Conservation (phyloP, 2,888 invertebrate species). For the Noctua pronuba region DNA sequence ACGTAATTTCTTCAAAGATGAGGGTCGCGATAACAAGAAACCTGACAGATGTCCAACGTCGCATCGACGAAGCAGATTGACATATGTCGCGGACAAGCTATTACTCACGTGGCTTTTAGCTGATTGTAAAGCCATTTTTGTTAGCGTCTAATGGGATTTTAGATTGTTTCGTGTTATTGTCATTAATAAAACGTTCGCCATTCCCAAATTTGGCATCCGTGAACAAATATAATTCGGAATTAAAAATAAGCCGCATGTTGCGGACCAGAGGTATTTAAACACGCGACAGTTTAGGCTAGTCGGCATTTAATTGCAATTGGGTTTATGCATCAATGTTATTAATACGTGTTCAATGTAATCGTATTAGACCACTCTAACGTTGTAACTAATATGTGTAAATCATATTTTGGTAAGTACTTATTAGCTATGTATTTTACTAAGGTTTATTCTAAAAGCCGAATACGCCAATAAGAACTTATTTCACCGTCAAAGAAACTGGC, state of each 20-base stretch:
- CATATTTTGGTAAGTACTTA: conserved; percentile 1
- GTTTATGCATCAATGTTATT: conserved; percentile 23
- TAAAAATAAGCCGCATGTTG: background rate
- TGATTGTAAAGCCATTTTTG: conserved; percentile 62
- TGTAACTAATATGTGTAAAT: background rate
- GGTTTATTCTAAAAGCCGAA: conserved; percentile 42
- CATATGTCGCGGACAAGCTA: conserved; percentile 73
- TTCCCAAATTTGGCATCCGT: background rate
- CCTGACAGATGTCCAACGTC: conserved; percentile 81
- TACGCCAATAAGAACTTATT: conserved; percentile 55
- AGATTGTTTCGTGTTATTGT: background rate
- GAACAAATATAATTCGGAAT: background rate
- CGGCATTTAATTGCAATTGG: background rate
- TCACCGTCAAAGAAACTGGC: conserved; percentile 49
- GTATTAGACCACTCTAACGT: conserved; percentile 4
- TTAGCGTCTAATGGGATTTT: background rate
- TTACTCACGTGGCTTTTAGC: conserved; percentile 64
- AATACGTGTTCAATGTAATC: conserved; percentile 20
- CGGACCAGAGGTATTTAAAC: conserved; percentile 15
- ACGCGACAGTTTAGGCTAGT: background rate
- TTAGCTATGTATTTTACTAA: conserved; percentile 5
- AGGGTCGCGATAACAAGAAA: conserved; percentile 85
- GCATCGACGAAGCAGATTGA: conserved; percentile 78
- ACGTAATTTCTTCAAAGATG: conserved; percentile 84
- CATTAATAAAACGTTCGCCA: background rate